Evolutionary conservation across 2,888 invertebrate species (phyloP), one percentile per base, ranked within the genome.

Genomic region (Glyphotaelius pellucidus): DNA sequence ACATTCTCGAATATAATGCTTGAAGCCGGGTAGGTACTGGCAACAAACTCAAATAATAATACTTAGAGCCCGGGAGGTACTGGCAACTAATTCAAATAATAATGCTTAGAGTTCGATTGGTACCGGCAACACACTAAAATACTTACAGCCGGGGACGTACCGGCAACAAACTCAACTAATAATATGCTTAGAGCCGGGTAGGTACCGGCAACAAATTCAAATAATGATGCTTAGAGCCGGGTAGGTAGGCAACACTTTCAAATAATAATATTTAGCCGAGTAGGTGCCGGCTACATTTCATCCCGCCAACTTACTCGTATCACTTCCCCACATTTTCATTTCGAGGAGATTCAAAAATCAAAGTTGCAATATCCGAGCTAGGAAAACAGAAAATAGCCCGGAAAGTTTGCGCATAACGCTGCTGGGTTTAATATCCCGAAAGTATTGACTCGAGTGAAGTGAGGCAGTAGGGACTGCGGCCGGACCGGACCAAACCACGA

Each of bases 381-480:
- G 83, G 35, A 83, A 35, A 83, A 35, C 35, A 83, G 25, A 83
- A 83, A 32, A 83, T 67, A 32, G 25, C 14, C 83, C 25, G 83
- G 83, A 83, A 83, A 83, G 83, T 83, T 83, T 83, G 35, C 83
- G 25, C 83, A 83, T 32, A 32, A 83, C 32, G 83, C 67, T 67
- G 67, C 38, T 38, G 83, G 83, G 83, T 83, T 35, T 83, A 83
- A 83, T 83, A 83, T 83, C 83, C 83, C 83, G 83, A 83, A 83
- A 83, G 83, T 83, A 83, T 83, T 83, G 83, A 83, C 83, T 83
- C 83, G 32, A 32, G 83, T 83, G 83, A 83, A 83, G 83, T 83
- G 83, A 83, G 31, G 83, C 83, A 38, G 25, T 32, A 83, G 35
- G 35, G 35, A 32, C 81, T 35, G 81, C 83, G 25, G 35, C 35